phyloP scores from a whole-genome alignment of 2,797 vertebrate genomes.

The Phrynocephalus vlangalii region DNA sequence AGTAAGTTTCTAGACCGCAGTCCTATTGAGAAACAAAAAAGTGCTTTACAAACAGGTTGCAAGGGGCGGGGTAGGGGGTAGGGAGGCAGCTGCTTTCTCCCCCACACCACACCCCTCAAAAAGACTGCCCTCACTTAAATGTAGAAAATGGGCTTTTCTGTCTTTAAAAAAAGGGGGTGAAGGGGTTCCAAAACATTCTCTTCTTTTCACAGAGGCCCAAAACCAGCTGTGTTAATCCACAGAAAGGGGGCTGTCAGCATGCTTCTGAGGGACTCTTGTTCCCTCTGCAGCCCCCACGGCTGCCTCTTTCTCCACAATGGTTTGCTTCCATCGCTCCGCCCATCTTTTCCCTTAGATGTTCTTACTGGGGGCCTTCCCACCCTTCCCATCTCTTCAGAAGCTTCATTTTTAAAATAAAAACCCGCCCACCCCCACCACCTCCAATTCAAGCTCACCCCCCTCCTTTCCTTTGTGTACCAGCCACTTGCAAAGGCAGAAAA shows the following conservation, averaged over 20 bases:
- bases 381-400: conserved; percentile 57
- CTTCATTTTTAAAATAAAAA: no score
- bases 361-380: conserved; percentile 62
- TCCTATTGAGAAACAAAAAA: no score
- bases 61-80: background rate
- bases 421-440: no score
- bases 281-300: conserved; percentile 52
- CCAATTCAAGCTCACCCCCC: conserved; percentile 50
- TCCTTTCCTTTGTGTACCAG: conserved; percentile 15
- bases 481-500: conserved; percentile 30
- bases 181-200: conserved; percentile 42
- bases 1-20: background rate
- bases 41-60: background rate
- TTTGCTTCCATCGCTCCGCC: conserved; percentile 57
- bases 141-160: background rate
- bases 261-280: background rate
- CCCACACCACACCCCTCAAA: background rate
- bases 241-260: conserved; percentile 27
- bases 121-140: background rate
- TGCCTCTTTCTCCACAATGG: conserved; percentile 33
- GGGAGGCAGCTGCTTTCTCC: no score
- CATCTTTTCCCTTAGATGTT: conserved; percentile 48
- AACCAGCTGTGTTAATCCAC: conserved; percentile 32
- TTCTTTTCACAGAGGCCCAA: conserved; percentile 2
- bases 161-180: background rate